These are phyloP conservation scores for Zosterops hypoxanthus DNA, from an alignment of 2,113 vertebrate species.

Conservation along the genomic window DNA sequence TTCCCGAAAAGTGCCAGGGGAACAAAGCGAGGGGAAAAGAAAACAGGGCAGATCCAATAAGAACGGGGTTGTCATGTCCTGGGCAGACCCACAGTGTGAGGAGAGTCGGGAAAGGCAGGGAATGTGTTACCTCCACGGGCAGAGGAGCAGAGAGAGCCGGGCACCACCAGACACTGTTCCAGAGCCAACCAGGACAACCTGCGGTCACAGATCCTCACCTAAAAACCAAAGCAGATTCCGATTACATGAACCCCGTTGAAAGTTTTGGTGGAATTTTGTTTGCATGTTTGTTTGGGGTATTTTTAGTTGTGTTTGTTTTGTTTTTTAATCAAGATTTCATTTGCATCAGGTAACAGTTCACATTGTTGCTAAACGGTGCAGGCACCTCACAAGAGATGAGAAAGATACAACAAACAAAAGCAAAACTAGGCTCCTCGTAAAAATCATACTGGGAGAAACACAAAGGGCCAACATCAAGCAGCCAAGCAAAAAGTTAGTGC, in stretches of 20 bases:
- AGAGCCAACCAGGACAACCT: background rate
- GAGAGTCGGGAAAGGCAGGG: background rate
- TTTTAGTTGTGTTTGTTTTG: background rate
- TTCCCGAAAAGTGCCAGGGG: background rate
- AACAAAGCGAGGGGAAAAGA: background rate
- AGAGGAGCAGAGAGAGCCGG: background rate
- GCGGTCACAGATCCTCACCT: background rate
- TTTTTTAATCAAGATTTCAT: background rate
- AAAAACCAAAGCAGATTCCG: background rate
- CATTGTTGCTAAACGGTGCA: background rate
- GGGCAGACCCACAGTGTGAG: background rate
- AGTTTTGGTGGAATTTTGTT: background rate
- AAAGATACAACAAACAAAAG: background rate
- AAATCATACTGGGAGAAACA: background rate
- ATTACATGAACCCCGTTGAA: background rate
- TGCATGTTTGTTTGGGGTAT: too few relatives aligned
- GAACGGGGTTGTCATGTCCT: too few relatives aligned
- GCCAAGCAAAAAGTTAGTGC: background rate
- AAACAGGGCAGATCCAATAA: accelerated
- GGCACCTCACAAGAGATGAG: background rate
- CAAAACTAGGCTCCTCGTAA: background rate
- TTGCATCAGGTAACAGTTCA: background rate
- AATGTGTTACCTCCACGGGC: too few relatives aligned
- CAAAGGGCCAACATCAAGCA: background rate
- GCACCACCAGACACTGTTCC: background rate